Evolutionary conservation across 2,888 invertebrate genomes (phyloP).

Genomic region (Macrophya annulata): DNA sequence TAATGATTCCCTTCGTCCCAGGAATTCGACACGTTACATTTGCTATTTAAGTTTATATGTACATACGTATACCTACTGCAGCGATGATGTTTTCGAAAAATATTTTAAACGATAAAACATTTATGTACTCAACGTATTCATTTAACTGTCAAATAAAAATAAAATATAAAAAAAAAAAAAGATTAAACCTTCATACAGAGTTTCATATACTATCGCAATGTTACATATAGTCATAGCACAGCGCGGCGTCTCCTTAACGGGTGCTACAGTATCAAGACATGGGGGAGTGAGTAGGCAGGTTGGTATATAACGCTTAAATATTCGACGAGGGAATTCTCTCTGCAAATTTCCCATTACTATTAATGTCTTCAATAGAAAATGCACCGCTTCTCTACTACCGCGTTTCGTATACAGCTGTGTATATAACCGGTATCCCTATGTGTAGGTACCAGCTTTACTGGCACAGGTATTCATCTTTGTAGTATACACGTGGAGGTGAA

Average conservation of each 20-base stretch:
- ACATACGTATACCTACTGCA: background rate
- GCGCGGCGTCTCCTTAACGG: background rate
- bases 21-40: conserved; percentile 67
- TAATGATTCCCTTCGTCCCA: conserved; percentile 70
- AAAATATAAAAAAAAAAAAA: background rate
- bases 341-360: conserved; percentile 48
- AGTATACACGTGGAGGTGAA: background rate
- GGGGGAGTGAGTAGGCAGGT: background rate
- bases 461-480: conserved; percentile 4
- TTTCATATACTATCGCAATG: background rate
- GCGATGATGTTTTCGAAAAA: background rate
- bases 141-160: background rate
- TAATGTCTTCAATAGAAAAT: conserved; percentile 45
- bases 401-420: conserved; percentile 11
- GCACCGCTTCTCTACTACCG: conserved; percentile 13
- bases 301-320: conserved; percentile 42
- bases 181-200: background rate
- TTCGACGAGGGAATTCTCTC: conserved; percentile 42
- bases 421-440: background rate
- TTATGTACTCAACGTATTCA: no score
- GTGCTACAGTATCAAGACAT: background rate
- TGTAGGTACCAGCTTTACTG: background rate
- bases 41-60: background rate
- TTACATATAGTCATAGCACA: background rate
- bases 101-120: background rate